These are phyloP conservation scores for Prostheceraeus crozeri DNA, from an alignment of 2,888 invertebrate genomes.

Conservation along the genomic window DNA sequence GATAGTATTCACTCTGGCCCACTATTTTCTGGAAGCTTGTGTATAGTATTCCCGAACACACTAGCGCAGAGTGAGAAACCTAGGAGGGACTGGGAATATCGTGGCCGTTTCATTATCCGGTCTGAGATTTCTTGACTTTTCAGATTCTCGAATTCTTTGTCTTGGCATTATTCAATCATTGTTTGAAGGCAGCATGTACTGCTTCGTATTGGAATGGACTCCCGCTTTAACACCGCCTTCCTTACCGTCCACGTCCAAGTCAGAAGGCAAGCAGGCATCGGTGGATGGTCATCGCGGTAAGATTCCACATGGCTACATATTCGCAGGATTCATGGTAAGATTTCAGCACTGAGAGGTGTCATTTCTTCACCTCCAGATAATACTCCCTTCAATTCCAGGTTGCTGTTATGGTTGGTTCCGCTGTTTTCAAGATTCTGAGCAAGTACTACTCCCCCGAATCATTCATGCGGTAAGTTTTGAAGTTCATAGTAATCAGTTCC, in stretches of 20 bases:
- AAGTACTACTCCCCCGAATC: slow-evolving; percentile 52
- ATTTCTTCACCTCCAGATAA: not conserved
- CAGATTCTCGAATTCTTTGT: slow-evolving; percentile 58
- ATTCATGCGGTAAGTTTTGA: too few species aligned
- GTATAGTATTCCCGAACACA: too few species aligned
- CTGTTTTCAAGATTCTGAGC: slow-evolving; percentile 56
- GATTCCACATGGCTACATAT: slow-evolving; percentile 60
- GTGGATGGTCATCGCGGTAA: slow-evolving; percentile 45
- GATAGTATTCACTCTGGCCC: too few species aligned
- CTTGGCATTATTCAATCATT: slow-evolving; percentile 59
- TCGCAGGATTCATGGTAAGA: slow-evolving; percentile 59
- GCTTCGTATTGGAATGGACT: slow-evolving; percentile 61
- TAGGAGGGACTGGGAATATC: too few species aligned
- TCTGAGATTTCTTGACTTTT: slow-evolving; percentile 34
- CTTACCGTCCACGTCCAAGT: not conserved
- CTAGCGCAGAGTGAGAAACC: too few species aligned
- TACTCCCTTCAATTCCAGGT: slow-evolving; percentile 47
- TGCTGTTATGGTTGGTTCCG: slow-evolving; percentile 59
- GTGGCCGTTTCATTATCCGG: too few species aligned
- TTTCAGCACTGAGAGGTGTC: not conserved
- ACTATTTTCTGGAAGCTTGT: too few species aligned
- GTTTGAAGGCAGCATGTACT: slow-evolving; percentile 61
- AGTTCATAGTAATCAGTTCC: too few species aligned
- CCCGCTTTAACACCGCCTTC: slow-evolving; percentile 55
- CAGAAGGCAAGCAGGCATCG: slow-evolving; percentile 34